phyloP scores from a whole-genome alignment of 2,888 invertebrate genomes.

The Norana najaformis region DNA sequence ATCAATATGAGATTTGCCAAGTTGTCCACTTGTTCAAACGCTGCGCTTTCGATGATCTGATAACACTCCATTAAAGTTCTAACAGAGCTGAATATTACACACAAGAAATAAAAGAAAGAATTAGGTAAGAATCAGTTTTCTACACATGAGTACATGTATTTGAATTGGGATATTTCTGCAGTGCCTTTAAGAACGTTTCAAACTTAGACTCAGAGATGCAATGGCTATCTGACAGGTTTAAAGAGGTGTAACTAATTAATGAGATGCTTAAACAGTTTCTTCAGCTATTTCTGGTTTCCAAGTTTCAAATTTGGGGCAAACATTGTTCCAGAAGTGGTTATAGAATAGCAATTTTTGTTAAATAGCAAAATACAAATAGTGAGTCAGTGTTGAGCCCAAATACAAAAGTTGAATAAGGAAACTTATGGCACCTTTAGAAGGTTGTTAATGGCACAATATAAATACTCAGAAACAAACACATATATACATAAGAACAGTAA shows the following conservation, averaged over 20 bases:
- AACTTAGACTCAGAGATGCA: neutral
- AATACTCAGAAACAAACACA: neutral
- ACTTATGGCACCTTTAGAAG: neutral
- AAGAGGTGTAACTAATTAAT: neutral
- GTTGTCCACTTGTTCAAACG: conserved; percentile 23
- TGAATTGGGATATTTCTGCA: neutral
- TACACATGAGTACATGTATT: neutral
- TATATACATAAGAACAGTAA: neutral
- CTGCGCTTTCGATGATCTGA: neutral
- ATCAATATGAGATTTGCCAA: neutral
- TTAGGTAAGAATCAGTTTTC: neutral
- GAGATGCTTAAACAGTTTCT: neutral
- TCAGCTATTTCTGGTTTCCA: no score
- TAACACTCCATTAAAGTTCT: neutral
- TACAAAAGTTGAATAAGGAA: neutral
- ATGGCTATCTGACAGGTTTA: neutral
- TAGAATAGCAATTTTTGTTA: neutral
- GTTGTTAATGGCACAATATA: neutral
- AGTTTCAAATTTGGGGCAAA: neutral
- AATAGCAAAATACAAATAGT: neutral
- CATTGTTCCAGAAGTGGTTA: neutral
- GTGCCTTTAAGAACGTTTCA: neutral
- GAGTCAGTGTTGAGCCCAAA: neutral
- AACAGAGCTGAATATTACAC: neutral
- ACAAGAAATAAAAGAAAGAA: neutral